These are phyloP conservation scores for Synanceia verrucosa DNA, from an alignment of 2,797 vertebrate species.

Conservation along the genomic window DNA sequence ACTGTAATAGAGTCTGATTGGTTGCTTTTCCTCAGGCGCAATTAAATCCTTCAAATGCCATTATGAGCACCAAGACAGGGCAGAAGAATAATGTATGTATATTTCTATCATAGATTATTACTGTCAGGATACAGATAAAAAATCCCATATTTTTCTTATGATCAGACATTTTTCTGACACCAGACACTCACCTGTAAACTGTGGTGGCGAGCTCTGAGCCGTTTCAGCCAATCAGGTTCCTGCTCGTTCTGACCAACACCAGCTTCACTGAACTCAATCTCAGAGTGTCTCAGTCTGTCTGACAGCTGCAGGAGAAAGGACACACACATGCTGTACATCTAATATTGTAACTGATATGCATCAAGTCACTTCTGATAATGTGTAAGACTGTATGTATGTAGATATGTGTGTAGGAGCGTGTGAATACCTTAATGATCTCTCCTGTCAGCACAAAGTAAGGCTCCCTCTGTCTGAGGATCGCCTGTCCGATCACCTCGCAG, in stretches of 20 bases:
- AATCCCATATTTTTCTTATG: background rate
- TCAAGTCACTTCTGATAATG: background rate
- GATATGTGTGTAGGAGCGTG: background rate
- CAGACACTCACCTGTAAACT: slow-evolving; percentile 77
- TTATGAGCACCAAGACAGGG: no score
- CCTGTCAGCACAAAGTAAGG: slow-evolving; percentile 76
- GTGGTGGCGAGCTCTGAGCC: slow-evolving; percentile 71
- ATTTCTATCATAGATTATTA: no score
- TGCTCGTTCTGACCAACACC: slow-evolving; percentile 37
- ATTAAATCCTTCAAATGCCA: no score
- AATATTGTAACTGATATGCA: background rate
- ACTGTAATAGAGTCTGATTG: no score
- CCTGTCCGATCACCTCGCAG: slow-evolving; percentile 85
- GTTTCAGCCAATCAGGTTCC: slow-evolving; percentile 87
- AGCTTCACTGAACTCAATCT: slow-evolving; percentile 81
- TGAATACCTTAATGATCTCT: slow-evolving; percentile 86
- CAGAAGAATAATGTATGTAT: no score
- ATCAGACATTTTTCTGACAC: background rate
- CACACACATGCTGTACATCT: background rate
- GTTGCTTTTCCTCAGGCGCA: no score
- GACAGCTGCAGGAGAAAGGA: slow-evolving; percentile 80
- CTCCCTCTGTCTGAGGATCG: slow-evolving; percentile 74
- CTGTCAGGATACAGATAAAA: background rate
- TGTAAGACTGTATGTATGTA: background rate
- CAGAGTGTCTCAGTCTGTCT: slow-evolving; percentile 85